A percentile compares a stretch with the other conserved stretches of the same genome.
Conservation (phyloP, 2,888 invertebrate species). For the Eudemis profundana region DNA sequence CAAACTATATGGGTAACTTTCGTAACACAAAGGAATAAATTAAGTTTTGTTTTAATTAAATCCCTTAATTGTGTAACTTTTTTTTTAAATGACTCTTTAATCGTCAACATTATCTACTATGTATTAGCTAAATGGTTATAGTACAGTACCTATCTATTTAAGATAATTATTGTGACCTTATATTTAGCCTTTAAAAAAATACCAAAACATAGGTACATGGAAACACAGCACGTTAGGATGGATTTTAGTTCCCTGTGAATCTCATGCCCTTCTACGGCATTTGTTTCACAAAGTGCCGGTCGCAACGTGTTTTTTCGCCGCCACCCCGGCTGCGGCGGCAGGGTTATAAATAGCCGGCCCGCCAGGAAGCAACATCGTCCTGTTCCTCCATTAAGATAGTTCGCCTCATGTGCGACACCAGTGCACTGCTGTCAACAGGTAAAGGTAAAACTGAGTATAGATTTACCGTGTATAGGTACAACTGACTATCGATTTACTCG, state of each 20-base stretch:
- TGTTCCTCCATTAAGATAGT: constrained; percentile 62
- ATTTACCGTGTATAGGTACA: not conserved
- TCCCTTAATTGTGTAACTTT: too few species aligned
- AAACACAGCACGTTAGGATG: too few species aligned
- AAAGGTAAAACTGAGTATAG: not conserved
- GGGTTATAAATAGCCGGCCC: constrained; percentile 67
- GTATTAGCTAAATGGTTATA: too few species aligned
- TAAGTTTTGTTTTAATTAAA: too few species aligned
- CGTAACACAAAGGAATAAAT: too few species aligned
- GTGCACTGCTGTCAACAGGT: not conserved
- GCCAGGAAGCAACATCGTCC: constrained; percentile 69
- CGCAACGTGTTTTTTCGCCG: constrained; percentile 21
- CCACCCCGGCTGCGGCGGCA: constrained; percentile 51
- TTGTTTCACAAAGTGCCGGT: not conserved
- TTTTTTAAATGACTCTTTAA: too few species aligned
- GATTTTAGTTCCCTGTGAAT: not conserved
- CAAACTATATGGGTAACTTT: too few species aligned
- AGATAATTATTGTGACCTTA: too few species aligned
- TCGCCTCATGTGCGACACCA: constrained; percentile 51
- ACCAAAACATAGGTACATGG: too few species aligned
- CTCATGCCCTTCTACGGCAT: not conserved
- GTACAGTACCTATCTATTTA: too few species aligned
- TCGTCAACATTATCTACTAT: too few species aligned
- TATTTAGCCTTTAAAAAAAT: too few species aligned
- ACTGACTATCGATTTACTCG: not conserved